phyloP scores from a whole-genome alignment of 1,140 invertebrate species.

The Drosophila orosa region DNA sequence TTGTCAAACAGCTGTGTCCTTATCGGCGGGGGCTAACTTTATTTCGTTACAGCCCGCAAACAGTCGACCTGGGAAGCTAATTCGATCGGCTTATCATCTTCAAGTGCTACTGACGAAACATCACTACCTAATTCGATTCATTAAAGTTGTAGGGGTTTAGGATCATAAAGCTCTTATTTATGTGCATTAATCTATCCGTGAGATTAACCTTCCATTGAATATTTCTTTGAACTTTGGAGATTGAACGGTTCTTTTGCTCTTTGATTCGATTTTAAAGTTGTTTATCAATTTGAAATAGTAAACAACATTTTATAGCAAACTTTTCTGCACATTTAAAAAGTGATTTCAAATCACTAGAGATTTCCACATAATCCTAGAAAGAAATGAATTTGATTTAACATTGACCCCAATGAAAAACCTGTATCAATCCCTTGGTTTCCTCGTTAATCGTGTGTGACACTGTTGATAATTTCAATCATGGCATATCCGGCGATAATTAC shows the following conservation, averaged over 20 bases:
- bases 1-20: conserved; percentile 67
- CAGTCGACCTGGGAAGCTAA: background rate
- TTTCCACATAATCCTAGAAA: background rate
- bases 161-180: conserved; percentile 1
- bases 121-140: background rate
- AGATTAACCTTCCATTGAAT: background rate
- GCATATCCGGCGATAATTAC: conserved; percentile 33
- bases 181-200: background rate
- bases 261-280: no score
- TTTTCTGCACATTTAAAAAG: background rate
- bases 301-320: background rate
- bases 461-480: conserved; percentile 3
- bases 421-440: background rate
- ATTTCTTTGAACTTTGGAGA: conserved; percentile 8
- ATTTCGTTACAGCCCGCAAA: conserved; percentile 35
- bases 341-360: background rate
- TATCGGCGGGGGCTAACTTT: conserved; percentile 35
- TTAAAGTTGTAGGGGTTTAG: background rate
- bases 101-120: background rate
- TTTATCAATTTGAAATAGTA: no score
- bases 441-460: background rate
- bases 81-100: conserved; percentile 14
- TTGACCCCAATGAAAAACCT: conserved; percentile 1
- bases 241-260: background rate
- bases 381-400: no score